phyloP scores from a whole-genome alignment of 2,888 invertebrate genomes.

The Leucophenga montana region DNA sequence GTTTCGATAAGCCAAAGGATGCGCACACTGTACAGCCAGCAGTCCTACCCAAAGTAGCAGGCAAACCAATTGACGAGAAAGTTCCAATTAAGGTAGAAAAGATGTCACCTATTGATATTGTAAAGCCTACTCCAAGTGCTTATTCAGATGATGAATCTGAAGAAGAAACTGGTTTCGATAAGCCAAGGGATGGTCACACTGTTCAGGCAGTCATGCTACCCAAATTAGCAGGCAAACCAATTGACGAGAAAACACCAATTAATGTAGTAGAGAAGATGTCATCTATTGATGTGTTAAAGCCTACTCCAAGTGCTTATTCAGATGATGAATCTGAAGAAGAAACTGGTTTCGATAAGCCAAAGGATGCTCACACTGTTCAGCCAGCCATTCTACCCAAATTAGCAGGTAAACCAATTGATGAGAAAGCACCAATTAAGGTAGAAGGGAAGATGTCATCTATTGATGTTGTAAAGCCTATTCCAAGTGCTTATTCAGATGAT shows the following conservation, averaged over 20 bases:
- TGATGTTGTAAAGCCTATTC: neutral
- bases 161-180: constrained; percentile 18
- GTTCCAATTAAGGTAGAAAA: neutral
- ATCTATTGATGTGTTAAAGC: neutral
- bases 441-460: neutral
- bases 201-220: neutral
- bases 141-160: constrained; percentile 30
- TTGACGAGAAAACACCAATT: neutral
- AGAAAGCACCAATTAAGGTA: no score
- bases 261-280: neutral
- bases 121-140: neutral
- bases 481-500: constrained; percentile 17
- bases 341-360: constrained; percentile 8
- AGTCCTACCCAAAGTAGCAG: neutral
- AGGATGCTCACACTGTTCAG: neutral
- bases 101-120: neutral
- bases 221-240: neutral
- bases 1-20: neutral
- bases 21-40: neutral
- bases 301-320: neutral
- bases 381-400: constrained; percentile 23
- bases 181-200: constrained; percentile 10
- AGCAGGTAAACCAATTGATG: no score
- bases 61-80: constrained; percentile 29
- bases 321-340: constrained; percentile 23